A percentile compares a stretch with the other conserved stretches of the same genome.
These are phyloP conservation scores for Pristis pectinata DNA, from an alignment of 2,797 vertebrate species.

Conservation along the genomic window DNA sequence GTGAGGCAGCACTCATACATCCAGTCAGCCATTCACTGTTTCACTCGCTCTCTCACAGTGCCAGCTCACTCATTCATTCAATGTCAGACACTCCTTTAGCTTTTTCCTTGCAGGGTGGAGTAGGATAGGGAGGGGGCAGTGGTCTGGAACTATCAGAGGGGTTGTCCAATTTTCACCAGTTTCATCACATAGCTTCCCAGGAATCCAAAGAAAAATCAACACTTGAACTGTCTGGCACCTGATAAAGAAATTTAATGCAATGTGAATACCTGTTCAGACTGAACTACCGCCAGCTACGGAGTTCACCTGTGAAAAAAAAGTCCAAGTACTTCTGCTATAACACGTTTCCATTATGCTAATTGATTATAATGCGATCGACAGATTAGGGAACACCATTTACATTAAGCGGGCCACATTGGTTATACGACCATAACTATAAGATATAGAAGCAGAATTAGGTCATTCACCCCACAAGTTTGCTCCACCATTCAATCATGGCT, in stretches of 20 bases:
- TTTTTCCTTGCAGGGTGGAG: not conserved
- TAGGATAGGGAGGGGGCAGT: too few species aligned
- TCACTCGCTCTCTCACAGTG: not conserved
- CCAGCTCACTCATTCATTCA: not conserved
- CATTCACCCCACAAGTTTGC: too few species aligned
- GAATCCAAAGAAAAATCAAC: not conserved
- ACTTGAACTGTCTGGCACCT: not conserved
- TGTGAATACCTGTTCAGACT: not conserved
- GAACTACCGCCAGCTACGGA: not conserved
- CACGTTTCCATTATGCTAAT: too few species aligned
- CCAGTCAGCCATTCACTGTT: not conserved
- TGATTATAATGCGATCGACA: too few species aligned
- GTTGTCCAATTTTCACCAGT: not conserved
- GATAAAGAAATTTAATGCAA: not conserved
- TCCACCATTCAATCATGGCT: too few species aligned
- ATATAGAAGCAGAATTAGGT: too few species aligned
- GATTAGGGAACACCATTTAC: too few species aligned
- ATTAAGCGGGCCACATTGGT: too few species aligned
- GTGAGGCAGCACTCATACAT: not conserved
- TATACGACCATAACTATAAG: too few species aligned
- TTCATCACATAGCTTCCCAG: not conserved
- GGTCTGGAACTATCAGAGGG: not conserved
- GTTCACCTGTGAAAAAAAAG: not conserved
- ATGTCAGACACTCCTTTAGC: not conserved
- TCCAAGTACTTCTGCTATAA: too few species aligned